Evolutionary conservation across 1,140 invertebrate species (phyloP).

Genomic region (Laupala kohalensis): DNA sequence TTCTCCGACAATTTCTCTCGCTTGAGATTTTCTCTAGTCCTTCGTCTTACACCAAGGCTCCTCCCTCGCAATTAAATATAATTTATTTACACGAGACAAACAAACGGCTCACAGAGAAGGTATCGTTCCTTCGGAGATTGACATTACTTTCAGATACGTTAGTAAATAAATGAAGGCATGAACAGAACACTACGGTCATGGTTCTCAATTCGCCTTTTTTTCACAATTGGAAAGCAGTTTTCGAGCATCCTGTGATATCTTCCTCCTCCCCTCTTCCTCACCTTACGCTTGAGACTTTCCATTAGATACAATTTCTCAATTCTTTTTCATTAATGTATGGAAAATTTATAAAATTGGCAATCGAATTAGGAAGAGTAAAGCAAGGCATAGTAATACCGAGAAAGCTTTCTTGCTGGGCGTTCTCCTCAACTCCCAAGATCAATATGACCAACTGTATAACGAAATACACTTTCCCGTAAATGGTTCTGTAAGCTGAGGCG

Average conservation of each 20-base stretch:
- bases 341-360: constrained; percentile 15
- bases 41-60: not conserved
- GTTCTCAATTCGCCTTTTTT: not conserved
- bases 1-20: too few relatives aligned
- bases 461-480: constrained; percentile 7
- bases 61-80: not conserved
- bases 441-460: not conserved
- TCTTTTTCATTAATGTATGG: constrained; percentile 14
- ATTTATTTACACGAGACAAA: not conserved
- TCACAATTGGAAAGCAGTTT: not conserved
- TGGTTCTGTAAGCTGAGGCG: not conserved
- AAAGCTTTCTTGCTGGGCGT: not conserved
- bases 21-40: too few relatives aligned
- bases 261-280: not conserved
- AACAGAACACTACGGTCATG: not conserved
- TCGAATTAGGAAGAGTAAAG: constrained; percentile 11
- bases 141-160: not conserved
- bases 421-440: not conserved
- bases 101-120: not conserved
- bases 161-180: not conserved
- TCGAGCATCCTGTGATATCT: not conserved
- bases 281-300: not conserved
- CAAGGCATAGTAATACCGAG: constrained; percentile 1
- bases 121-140: not conserved
- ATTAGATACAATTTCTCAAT: constrained; percentile 7